Evolutionary conservation across 2,797 vertebrate species (phyloP).

Genomic region (Enteromius thamalakanensis): DNA sequence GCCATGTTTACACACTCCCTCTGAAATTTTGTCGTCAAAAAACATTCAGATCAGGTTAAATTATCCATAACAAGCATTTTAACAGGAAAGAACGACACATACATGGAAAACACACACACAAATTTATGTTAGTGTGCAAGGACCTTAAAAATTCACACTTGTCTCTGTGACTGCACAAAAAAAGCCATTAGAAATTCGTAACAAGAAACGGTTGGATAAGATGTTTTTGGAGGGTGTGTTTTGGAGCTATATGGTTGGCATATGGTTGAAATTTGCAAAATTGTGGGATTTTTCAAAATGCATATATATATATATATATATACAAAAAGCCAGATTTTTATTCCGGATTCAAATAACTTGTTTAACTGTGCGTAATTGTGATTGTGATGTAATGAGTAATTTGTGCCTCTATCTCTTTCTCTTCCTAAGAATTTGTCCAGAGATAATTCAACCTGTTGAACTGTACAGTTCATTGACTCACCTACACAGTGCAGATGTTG

Average conservation of each 20-base stretch:
- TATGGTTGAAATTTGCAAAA: not conserved
- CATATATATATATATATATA: not conserved
- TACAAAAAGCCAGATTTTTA: not conserved
- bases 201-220: not conserved
- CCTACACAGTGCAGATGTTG: slow-evolving; percentile 80
- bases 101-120: no score
- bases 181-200: not conserved
- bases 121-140: no score
- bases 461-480: slow-evolving; percentile 61
- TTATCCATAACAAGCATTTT: no score
- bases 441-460: not conserved
- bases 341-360: not conserved
- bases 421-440: not conserved
- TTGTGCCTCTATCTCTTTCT: not conserved
- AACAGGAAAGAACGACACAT: no score
- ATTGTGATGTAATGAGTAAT: no score
- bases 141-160: not conserved
- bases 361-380: not conserved
- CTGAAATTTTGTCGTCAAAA: no score
- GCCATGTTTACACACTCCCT: no score
- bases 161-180: no score
- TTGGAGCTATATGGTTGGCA: not conserved
- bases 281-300: not conserved
- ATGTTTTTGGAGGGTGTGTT: not conserved
- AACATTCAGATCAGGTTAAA: no score